Base-by-base conservation (phyloP, 2,888 invertebrate genomes). In the Cheilosia soror region DNA sequence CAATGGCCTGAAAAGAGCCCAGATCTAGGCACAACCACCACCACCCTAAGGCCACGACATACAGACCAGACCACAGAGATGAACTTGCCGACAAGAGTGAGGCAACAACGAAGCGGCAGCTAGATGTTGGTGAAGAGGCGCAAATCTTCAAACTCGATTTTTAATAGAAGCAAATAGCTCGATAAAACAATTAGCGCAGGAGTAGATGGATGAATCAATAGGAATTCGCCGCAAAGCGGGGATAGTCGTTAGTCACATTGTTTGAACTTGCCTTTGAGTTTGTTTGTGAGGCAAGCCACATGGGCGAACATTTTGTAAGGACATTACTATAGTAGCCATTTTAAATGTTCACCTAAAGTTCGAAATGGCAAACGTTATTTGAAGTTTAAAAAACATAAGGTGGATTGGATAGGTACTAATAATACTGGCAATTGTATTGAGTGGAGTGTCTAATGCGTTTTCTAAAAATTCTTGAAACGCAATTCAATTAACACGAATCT, bases 151-250 rank as follows among this genome's bases (percentile, higher is more conserved):
- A 65, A 75, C 75, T 71, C 75, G 69, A 60, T 69, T 65, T 68
- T 84, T 76, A 81, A 76, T 87, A 84, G 88, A 85, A 87, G 88
- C 85, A 87, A 87, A 88, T 87, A 83, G 80, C 75, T 78, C 87
- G 83, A 87, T 87, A 87, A 88, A 88, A 87, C 86, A 88, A 88
- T 88, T 88, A 88, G 88, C 80, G 77, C 83, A 77, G 78, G 65
- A 77, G 73, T 65, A 68, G 79, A 80, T 55, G 85, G 87, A 88
- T 82, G 71, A 86, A 72, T 86, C 86, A 87, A 86, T 86, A 86
- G 87, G 75, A 63, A 86, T 69, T 76, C 51, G 68, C 68, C 84
- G 75, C 88, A 87, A 87, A 87, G 88, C 84, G 88, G 87, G 88
- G 87, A 71, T 47, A 37, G 49, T n/a, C n/a, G n/a, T 37, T 68